Base-by-base conservation (phyloP, 2,113 vertebrate species). In the Carassius carassius region DNA sequence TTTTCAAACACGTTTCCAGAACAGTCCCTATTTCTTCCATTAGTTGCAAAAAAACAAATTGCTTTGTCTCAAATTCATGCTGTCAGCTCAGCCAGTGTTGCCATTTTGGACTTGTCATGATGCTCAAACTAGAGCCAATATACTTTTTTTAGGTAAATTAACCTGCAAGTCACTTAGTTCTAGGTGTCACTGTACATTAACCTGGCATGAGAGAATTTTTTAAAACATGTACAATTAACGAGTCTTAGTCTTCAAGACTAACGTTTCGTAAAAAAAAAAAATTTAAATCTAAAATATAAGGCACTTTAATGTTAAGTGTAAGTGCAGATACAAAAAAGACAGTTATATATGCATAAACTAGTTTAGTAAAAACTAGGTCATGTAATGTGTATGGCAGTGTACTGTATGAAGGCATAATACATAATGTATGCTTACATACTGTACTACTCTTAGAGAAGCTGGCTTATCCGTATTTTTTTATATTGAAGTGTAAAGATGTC, bases 311-410 rank as follows among this genome's bases (percentile, higher is more conserved):
- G 35, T 21, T 72, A n/a, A 37, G 65, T 2, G 19, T 72, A 11
- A 44, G 37, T 73, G 70, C 21, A 73, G 4, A 14, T 44, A 73
- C 37, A 5, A 60, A 78, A 41, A 56, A 32, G 51, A 51, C 37
- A 0, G 5, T 17, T 62, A 78, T 41, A 23, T 78, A 19, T 56
- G 35, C 11, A 8, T 60, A 8, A 78, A 13, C 51, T 60, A 16
- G 17, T 73, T 44, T 11, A 44, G 19, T n/a, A 25, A 73, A 72
- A 73, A 47, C 70, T 73, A 73, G 70, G 70, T 73, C 70, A 73
- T 12, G 5, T 29, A 29, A 1, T 29, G 29, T 29, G 29, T 29
- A 29, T 29, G 29, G 29, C 19, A 44, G 37, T 47, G 70, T 47
- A 23, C 37, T 12, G 19, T 72, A 12, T 72, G 19, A 44, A 70